These are phyloP conservation scores for Atta colombica DNA, from an alignment of 1,140 invertebrate genomes.

Conservation along the genomic window DNA sequence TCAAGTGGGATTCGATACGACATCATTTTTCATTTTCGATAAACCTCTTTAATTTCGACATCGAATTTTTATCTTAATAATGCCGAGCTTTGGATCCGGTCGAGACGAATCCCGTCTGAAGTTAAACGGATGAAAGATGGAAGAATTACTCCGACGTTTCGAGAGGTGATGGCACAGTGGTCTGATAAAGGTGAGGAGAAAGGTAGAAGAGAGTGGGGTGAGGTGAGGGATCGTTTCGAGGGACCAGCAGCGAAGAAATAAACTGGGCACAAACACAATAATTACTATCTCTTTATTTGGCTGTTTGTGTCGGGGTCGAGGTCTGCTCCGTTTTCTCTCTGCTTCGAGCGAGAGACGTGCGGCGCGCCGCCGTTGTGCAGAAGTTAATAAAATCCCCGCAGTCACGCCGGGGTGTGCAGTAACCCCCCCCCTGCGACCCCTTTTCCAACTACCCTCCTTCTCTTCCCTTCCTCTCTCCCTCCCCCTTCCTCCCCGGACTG, in stretches of 20 bases:
- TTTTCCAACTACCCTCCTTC: slow-evolving; percentile 15
- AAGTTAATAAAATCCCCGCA: slow-evolving; percentile 86
- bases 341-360: slow-evolving; percentile 70
- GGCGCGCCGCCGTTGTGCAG: slow-evolving; percentile 81
- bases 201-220: neutral
- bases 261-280: slow-evolving; percentile 84
- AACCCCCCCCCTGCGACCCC: slow-evolving; percentile 58
- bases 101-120: neutral
- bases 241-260: slow-evolving; percentile 78
- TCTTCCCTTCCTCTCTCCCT: slow-evolving; percentile 28
- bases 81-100: neutral
- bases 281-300: slow-evolving; percentile 86
- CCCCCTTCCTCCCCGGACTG: neutral
- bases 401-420: slow-evolving; percentile 76
- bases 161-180: slow-evolving; percentile 42
- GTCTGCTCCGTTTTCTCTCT: slow-evolving; percentile 72
- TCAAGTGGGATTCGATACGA: neutral
- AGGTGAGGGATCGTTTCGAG: slow-evolving; percentile 58
- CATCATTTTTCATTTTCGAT: neutral
- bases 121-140: neutral
- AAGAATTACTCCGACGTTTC: slow-evolving; percentile 26
- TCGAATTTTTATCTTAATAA: neutral
- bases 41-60: neutral
- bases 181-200: slow-evolving; percentile 62
- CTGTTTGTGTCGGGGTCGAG: slow-evolving; percentile 82